phyloP scores from a whole-genome alignment of 1,140 invertebrate species.

The Zelostemma sp. region DNA sequence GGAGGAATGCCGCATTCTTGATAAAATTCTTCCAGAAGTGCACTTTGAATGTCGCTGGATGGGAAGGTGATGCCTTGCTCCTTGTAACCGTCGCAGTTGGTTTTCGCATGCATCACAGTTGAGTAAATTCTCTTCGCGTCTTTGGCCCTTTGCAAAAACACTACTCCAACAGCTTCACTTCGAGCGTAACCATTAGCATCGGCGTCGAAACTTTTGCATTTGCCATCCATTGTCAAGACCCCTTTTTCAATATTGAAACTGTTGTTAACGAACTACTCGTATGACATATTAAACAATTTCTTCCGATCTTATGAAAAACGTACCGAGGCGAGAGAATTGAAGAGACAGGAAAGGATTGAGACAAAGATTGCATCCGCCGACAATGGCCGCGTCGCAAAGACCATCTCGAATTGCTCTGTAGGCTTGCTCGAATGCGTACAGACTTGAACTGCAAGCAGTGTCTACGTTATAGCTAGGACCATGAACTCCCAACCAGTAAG shows the following conservation, averaged over 20 bases:
- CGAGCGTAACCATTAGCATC: constrained; percentile 82
- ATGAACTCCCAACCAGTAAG: constrained; percentile 78
- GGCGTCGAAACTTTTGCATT: constrained; percentile 91
- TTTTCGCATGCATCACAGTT: constrained; percentile 77
- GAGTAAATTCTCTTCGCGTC: constrained; percentile 84
- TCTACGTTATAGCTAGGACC: constrained; percentile 89
- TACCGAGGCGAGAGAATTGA: constrained; percentile 77
- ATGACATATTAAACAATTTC: no score
- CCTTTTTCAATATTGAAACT: no score
- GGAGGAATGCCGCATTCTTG: constrained; percentile 85
- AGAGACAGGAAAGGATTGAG: constrained; percentile 89
- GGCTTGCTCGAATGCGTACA: constrained; percentile 87
- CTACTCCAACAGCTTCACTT: constrained; percentile 81
- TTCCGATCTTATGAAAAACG: no score
- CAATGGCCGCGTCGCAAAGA: constrained; percentile 88
- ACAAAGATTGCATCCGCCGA: constrained; percentile 86
- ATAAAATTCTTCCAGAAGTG: constrained; percentile 87
- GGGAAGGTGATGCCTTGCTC: constrained; percentile 93
- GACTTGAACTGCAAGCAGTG: constrained; percentile 91
- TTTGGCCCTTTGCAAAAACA: constrained; percentile 86
- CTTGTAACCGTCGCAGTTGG: constrained; percentile 87
- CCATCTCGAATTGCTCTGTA: constrained; percentile 81
- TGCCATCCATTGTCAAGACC: constrained; percentile 87
- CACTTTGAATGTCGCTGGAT: constrained; percentile 84
- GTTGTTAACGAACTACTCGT: no score